These are phyloP conservation scores for Enteromius thamalakanensis DNA, from an alignment of 2,797 vertebrate species.

Conservation along the genomic window DNA sequence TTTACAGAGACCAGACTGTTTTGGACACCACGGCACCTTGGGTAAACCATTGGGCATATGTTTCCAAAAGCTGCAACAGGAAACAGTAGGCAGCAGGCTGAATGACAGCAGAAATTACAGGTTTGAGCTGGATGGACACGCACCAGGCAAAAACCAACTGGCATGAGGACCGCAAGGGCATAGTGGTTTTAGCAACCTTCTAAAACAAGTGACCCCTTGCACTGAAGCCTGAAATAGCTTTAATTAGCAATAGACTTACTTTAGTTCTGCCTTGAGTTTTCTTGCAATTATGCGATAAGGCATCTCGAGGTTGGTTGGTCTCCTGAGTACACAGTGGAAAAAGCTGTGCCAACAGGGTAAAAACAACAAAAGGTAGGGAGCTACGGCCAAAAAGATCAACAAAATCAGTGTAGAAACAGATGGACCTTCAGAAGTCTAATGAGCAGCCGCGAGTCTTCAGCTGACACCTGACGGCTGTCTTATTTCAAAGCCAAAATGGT, in stretches of 20 bases:
- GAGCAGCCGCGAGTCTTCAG: slow-evolving; percentile 54
- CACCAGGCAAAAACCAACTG: slow-evolving; percentile 77
- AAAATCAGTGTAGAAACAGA: slow-evolving; percentile 46
- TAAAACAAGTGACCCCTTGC: slow-evolving; percentile 55
- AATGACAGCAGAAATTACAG: slow-evolving; percentile 80
- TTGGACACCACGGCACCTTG: slow-evolving; percentile 73
- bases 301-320: slow-evolving; percentile 24
- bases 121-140: slow-evolving; percentile 72
- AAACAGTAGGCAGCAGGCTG: slow-evolving; percentile 78
- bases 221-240: slow-evolving; percentile 53
- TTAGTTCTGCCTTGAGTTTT: slow-evolving; percentile 39
- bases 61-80: slow-evolving; percentile 84
- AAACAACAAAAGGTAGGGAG: slow-evolving; percentile 31
- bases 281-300: slow-evolving; percentile 52
- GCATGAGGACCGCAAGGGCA: slow-evolving; percentile 64
- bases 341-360: slow-evolving; percentile 29
- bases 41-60: slow-evolving; percentile 72
- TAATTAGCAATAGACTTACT: slow-evolving; percentile 45
- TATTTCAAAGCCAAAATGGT: slow-evolving; percentile 52
- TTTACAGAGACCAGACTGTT: slow-evolving; percentile 54
- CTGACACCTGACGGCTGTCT: slow-evolving; percentile 55
- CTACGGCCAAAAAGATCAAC: slow-evolving; percentile 29
- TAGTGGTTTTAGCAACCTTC: slow-evolving; percentile 48
- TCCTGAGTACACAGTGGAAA: slow-evolving; percentile 10
- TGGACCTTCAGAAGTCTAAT: slow-evolving; percentile 46